phyloP scores from a whole-genome alignment of 1,140 invertebrate genomes.

The Macrobrachium nipponense region DNA sequence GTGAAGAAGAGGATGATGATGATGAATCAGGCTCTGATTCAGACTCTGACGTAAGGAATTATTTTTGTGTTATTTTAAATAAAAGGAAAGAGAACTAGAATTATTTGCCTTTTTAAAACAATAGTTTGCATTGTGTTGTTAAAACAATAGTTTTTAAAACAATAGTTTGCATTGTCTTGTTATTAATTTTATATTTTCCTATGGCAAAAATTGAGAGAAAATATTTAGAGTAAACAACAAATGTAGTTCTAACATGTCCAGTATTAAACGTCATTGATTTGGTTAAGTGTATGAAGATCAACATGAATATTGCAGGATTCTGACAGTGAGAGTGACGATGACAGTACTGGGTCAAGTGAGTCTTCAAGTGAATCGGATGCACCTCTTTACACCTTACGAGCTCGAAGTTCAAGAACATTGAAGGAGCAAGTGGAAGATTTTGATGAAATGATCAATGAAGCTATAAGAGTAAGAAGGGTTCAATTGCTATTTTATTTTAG shows the following conservation, averaged over 20 bases:
- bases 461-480: conserved; percentile 77
- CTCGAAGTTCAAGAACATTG: conserved; percentile 79
- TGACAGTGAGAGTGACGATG: conserved; percentile 69
- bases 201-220: too few species aligned
- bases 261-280: conserved; percentile 62
- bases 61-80: too few species aligned
- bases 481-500: conserved; percentile 45
- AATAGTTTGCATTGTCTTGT: too few species aligned
- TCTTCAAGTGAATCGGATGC: conserved; percentile 70
- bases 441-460: conserved; percentile 92
- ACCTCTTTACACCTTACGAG: conserved; percentile 84
- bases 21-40: conserved; percentile 74
- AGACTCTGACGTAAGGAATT: conserved; percentile 66
- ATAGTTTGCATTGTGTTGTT: too few species aligned
- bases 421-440: conserved; percentile 92
- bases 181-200: too few species aligned
- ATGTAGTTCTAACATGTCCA: conserved; percentile 57
- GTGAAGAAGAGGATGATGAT: conserved; percentile 69
- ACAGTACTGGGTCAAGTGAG: conserved; percentile 74
- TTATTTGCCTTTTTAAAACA: neutral
- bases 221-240: too few species aligned
- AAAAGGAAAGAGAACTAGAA: neutral
- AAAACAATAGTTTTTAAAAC: too few species aligned
- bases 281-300: conserved; percentile 21
- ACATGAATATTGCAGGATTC: conserved; percentile 71